A percentile compares a stretch with the other conserved stretches of the same genome.
Conservation (phyloP, 1,140 invertebrate genomes). For the Fopius arisanus region DNA sequence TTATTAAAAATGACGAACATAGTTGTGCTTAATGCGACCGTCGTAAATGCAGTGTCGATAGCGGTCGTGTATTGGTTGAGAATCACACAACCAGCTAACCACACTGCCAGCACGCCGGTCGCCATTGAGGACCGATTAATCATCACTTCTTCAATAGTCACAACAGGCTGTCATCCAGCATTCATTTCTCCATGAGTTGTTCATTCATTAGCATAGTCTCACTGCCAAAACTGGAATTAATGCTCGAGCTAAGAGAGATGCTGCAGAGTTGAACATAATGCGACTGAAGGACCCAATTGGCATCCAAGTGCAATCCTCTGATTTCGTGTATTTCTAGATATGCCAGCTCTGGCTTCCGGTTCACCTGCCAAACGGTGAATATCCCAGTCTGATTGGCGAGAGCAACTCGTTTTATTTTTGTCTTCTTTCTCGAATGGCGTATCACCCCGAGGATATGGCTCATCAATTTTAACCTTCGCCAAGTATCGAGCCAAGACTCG, state of each 20-base stretch:
- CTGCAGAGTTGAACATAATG: background rate
- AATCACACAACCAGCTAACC: slow-evolving; percentile 97
- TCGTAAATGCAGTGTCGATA: slow-evolving; percentile 91
- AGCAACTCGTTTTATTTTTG: background rate
- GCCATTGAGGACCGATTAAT: slow-evolving; percentile 37
- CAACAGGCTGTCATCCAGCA: background rate
- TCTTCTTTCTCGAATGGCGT: background rate
- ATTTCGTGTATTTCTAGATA: slow-evolving; percentile 16
- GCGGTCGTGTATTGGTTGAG: slow-evolving; percentile 81
- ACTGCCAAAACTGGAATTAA: background rate
- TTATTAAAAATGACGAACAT: background rate
- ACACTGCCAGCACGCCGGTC: slow-evolving; percentile 90
- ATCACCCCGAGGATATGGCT: background rate
- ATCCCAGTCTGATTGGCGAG: slow-evolving; percentile 12
- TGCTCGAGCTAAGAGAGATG: background rate
- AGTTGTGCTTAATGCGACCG: slow-evolving; percentile 47
- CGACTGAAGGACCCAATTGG: slow-evolving; percentile 6
- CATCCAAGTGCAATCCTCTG: background rate
- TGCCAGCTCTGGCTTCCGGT: background rate
- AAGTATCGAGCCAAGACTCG: too few species aligned
- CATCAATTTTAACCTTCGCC: too few species aligned
- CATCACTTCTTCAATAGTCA: slow-evolving; percentile 5
- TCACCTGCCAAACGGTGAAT: slow-evolving; percentile 15
- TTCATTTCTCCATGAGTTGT: background rate
- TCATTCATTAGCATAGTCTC: background rate